Base-by-base conservation (phyloP, 2,113 vertebrate species). In the Silurus asotus region DNA sequence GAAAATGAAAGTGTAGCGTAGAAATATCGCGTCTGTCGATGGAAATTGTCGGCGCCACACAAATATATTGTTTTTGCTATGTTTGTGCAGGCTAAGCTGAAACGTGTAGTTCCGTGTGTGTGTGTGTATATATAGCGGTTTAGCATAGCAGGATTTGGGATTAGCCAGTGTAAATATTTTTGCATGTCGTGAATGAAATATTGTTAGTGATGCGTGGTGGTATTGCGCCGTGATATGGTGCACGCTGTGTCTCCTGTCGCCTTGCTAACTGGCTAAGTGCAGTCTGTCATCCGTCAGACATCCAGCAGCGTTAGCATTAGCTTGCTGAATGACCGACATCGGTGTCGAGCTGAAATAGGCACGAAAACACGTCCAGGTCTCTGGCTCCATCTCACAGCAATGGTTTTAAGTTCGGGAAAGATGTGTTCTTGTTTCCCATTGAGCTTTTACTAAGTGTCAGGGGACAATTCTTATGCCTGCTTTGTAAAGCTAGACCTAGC, bases 241-340 rank as follows among this genome's bases (percentile, higher is more conserved):
- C 28, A 53, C 25, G 59, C 23, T 45, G 80, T 81, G 37, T 65
- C 51, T 81, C 53, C 23, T 28, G 20, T 10, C 37, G 48, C 48
- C n/a, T 25, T 82, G 81, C 81, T 82, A 65, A n/a, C 49, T 82
- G 61, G 62, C 62, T 65, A 51, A 67, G 14, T 13, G 61, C 49
- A 37, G 64, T 49, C 49, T 69, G 23, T 67, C 81, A 55, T 28
- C 77, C 56, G 77, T 79, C 75, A 55, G 74, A 77, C 51, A 17
- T 51, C 53, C 75, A 8, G 28, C 48, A 81, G 45, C 59, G 4
- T 23, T 59, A 84, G n/a, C 74, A 20, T 78, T 80, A 61, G 77
- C 77, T 59, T 28, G 72, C 74, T 67, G 72, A 67, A 78, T 65
- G 59, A 76, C 59, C 59, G 72, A 19, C 48, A 53, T 45, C 56